These are phyloP conservation scores for Calyptomena viridis DNA, from an alignment of 2,113 vertebrate genomes.

Conservation along the genomic window DNA sequence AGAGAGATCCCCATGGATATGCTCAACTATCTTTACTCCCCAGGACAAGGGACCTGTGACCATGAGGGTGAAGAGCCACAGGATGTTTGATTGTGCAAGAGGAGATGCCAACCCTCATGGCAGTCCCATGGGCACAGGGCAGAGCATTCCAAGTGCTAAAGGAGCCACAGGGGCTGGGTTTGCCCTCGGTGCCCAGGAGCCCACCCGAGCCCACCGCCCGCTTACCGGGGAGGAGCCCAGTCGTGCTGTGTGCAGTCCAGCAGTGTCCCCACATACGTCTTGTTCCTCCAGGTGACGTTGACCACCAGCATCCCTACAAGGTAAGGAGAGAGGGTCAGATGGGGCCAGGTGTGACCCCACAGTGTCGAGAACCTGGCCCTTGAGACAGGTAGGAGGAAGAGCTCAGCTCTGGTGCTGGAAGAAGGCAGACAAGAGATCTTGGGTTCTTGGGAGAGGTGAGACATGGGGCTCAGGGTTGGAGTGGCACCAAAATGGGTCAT, in stretches of 20 bases:
- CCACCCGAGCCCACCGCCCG: neutral
- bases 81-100: neutral
- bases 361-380: neutral
- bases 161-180: accelerated
- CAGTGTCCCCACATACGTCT: slow-evolving; percentile 95
- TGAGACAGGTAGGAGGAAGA: accelerated
- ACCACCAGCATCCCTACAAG: slow-evolving; percentile 96
- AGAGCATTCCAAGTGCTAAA: accelerated
- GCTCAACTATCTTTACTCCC: neutral
- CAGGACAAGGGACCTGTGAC: neutral
- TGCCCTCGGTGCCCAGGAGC: neutral
- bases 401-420: neutral
- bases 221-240: slow-evolving; percentile 96
- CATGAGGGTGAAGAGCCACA: accelerated
- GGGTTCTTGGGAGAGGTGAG: neutral
- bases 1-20: neutral
- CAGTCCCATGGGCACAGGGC: neutral
- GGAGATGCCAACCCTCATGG: neutral
- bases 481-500: neutral
- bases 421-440: neutral
- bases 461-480: neutral
- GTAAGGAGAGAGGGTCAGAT: neutral
- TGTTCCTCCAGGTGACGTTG: slow-evolving; percentile 99
- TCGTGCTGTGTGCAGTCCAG: slow-evolving; percentile 97
- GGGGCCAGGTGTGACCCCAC: accelerated